A percentile compares a stretch with the other conserved stretches of the same genome.
Conservation (phyloP, 2,888 invertebrate species). For the Bombylius major region DNA sequence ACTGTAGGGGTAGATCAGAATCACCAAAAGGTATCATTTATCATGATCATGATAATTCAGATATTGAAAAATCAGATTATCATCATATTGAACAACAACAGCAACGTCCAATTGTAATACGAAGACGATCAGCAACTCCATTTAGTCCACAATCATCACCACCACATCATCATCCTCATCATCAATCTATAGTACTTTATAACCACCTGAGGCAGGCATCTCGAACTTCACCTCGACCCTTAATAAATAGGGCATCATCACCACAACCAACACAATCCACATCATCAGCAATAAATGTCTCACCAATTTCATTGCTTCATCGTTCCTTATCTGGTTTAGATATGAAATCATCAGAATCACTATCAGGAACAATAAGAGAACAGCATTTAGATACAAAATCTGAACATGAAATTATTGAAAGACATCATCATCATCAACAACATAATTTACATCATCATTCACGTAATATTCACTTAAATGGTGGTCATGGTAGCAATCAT, state of each 20-base stretch:
- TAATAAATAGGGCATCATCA: background rate
- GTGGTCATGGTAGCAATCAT: background rate
- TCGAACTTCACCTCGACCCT: conserved; percentile 7
- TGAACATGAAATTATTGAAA: background rate
- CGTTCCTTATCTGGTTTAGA: background rate
- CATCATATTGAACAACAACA: conserved; percentile 9
- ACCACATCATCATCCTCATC: conserved; percentile 11
- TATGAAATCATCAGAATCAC: background rate
- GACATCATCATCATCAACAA: background rate
- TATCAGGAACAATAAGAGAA: background rate
- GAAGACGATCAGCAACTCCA: conserved; percentile 10
- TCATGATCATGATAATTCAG: background rate
- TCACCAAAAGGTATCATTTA: conserved; percentile 18
- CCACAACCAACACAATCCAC: background rate
- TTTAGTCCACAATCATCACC: conserved; percentile 13
- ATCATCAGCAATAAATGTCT: background rate
- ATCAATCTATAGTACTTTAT: conserved; percentile 26
- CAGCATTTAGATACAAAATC: background rate
- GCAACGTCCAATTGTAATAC: conserved; percentile 8
- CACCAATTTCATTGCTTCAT: background rate
- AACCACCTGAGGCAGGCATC: conserved; percentile 29
- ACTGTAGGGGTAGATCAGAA: conserved; percentile 14
- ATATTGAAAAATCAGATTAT: conserved; percentile 2
- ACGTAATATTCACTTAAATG: background rate
- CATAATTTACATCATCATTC: background rate